Base-by-base conservation (phyloP, 2,113 vertebrate genomes). In the Esox niger region DNA sequence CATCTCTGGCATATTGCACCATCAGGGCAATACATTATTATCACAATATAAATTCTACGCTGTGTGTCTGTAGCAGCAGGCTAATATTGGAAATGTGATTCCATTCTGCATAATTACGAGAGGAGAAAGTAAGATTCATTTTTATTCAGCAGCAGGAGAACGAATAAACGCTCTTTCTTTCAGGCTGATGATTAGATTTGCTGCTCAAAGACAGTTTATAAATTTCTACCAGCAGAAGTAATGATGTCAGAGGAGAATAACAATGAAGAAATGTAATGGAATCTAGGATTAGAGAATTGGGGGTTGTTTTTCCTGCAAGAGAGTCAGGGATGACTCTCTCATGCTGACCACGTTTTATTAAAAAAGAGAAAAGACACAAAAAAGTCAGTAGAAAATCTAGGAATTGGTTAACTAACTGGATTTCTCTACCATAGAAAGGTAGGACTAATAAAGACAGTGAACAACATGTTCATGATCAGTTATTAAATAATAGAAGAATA, bases 141-240 rank as follows among this genome's bases (percentile, higher is more conserved):
- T 76, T 23, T 74, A 77, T 76, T 46, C 27, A 58, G n/a, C 2
- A 58, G n/a, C 2, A n/a, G 38, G 46, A 29, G 64, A 73, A 75
- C 68, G 35, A 68, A 67, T 32, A 54, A 43, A 10, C 13, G 38
- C 38, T 17, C 15, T 68, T 57, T 69, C 4, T 77, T 71, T 59
- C 29, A 29, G 57, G 57, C 69, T 76, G 72, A 84, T 76, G 72
- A 84, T 83, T 73, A 71, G 58, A 79, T 76, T 82, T 79, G 66
- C 64, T 73, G 62, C 67, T 63, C 78, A 78, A 84, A 64, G 32
- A 46, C 47, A 74, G 79, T 77, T 78, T 78, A 56, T 64, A n/a
- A n/a, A 73, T 64, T 76, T 79, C 73, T 56, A 64, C 29, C 43
- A 57, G 59, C 35, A 31, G 62, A 76, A 62, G 31, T 10, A 43